These are phyloP conservation scores for Chesias legatella DNA, from an alignment of 2,888 invertebrate species.

Conservation along the genomic window DNA sequence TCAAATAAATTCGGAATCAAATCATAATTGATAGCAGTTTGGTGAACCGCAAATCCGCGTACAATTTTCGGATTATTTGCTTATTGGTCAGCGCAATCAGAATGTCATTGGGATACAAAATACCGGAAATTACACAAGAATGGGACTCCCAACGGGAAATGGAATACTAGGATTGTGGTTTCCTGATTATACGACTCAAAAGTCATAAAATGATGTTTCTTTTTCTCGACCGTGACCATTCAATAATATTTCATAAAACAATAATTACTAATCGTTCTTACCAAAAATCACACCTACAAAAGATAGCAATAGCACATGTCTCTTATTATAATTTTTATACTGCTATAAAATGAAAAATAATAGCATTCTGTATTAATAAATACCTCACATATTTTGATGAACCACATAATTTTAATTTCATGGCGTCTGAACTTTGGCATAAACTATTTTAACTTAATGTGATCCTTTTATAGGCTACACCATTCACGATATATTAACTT, in stretches of 20 bases:
- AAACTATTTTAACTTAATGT: too few relatives aligned
- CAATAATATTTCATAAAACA: too few relatives aligned
- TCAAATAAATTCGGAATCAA: slow-evolving; percentile 1
- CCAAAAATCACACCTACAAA: too few relatives aligned
- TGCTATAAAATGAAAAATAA: too few relatives aligned
- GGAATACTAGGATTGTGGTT: slow-evolving; percentile 19
- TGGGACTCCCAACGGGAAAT: slow-evolving; percentile 22
- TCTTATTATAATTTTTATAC: too few relatives aligned
- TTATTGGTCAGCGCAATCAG: slow-evolving; percentile 28
- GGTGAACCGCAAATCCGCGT: slow-evolving; percentile 19
- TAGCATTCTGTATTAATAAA: neutral
- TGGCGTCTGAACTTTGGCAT: too few relatives aligned
- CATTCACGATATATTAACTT: neutral
- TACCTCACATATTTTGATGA: neutral
- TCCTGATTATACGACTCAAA: slow-evolving; percentile 17
- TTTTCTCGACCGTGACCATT: too few relatives aligned
- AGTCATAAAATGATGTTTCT: slow-evolving; percentile 1
- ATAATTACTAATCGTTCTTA: too few relatives aligned
- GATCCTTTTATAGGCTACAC: neutral
- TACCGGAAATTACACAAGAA: slow-evolving; percentile 31
- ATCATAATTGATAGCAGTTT: slow-evolving; percentile 18
- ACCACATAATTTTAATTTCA: neutral
- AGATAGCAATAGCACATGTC: too few relatives aligned
- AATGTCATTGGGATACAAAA: slow-evolving; percentile 24
- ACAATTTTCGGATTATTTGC: slow-evolving; percentile 21